A percentile compares a stretch with the other conserved stretches of the same genome.
Conservation (phyloP, 2,113 vertebrate species). For the Cochlearius cochlearius region DNA sequence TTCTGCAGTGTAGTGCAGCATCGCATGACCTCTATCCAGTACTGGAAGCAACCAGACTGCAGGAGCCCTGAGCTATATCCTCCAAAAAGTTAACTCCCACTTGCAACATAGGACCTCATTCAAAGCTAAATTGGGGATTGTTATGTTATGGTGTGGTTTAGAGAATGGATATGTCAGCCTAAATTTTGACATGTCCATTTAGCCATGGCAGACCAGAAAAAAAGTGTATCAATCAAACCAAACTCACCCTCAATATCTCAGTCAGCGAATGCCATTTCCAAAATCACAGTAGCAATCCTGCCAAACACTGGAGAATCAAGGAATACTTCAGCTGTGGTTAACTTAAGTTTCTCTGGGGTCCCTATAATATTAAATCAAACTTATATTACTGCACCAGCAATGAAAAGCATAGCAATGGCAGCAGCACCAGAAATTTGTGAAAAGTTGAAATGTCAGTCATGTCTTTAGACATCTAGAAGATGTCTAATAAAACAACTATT, state of each 20-base stretch:
- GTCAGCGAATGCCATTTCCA: background rate
- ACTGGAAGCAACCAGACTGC: background rate
- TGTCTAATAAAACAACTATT: background rate
- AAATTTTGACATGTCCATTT: background rate
- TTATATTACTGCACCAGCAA: background rate
- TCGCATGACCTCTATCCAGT: fast-evolving
- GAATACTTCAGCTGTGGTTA: background rate
- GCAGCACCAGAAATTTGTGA: background rate
- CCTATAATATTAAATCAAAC: background rate
- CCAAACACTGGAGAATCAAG: background rate
- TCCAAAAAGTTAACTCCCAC: background rate
- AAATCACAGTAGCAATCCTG: background rate
- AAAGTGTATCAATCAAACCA: background rate
- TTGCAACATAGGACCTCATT: background rate
- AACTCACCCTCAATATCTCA: background rate
- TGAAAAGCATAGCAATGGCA: background rate
- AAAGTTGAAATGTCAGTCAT: background rate
- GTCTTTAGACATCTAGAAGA: background rate
- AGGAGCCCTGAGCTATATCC: background rate
- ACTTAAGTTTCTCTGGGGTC: background rate
- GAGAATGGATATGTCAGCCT: background rate
- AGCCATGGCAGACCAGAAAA: background rate
- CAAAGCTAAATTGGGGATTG: background rate
- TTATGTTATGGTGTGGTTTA: background rate
- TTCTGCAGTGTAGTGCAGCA: background rate